A percentile compares a stretch with the other conserved stretches of the same genome.
These are phyloP conservation scores for Deilephila porcellus DNA, from an alignment of 2,888 invertebrate species.

Conservation along the genomic window DNA sequence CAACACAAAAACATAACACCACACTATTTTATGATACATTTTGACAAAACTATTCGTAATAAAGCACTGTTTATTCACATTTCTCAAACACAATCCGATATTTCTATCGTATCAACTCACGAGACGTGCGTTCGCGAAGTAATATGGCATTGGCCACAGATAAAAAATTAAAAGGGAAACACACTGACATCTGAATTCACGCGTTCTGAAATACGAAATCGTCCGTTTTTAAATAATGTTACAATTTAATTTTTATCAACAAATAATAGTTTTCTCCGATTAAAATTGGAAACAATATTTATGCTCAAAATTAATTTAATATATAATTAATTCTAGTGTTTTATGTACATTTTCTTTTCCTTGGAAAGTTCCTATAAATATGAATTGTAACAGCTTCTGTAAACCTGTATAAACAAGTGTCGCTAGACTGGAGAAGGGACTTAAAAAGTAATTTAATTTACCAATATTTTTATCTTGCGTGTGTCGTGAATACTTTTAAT, in stretches of 20 bases:
- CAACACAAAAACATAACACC: conserved; percentile 88
- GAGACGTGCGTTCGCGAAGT: conserved; percentile 59
- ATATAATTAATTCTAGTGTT: too few species aligned
- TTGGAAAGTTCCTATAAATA: neutral
- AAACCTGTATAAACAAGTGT: conserved; percentile 47
- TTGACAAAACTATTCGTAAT: conserved; percentile 57
- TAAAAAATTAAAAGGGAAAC: conserved; percentile 30
- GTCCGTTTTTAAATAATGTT: too few species aligned
- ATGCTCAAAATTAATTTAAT: neutral
- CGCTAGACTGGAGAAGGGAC: neutral
- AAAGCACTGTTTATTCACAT: conserved; percentile 70
- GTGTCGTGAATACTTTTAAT: neutral
- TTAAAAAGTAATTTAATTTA: neutral
- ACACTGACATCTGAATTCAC: conserved; percentile 15
- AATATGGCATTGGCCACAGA: conserved; percentile 44
- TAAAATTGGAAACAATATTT: neutral
- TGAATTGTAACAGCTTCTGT: conserved; percentile 28
- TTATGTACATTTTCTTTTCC: neutral
- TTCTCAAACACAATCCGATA: conserved; percentile 63
- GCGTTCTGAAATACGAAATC: neutral
- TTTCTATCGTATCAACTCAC: conserved; percentile 54
- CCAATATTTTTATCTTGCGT: conserved; percentile 9
- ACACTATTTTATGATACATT: conserved; percentile 85
- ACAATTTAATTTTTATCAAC: too few species aligned
- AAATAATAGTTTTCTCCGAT: too few species aligned